Evolutionary conservation across 1,140 invertebrate species (phyloP).

Genomic region (Pogonomyrmex californicus): DNA sequence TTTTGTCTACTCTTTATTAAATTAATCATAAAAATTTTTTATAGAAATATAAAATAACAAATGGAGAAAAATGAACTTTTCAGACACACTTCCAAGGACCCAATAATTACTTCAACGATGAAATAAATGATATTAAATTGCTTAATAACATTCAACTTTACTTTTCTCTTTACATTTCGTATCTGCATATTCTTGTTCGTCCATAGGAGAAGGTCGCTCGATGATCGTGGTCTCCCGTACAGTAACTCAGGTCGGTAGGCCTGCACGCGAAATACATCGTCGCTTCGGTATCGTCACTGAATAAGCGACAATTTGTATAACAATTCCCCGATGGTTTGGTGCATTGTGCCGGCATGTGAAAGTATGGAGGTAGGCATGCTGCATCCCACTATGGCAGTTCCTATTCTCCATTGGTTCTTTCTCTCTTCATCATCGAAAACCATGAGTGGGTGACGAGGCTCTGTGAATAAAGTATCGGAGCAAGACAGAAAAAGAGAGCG

Average conservation of each 20-base stretch:
- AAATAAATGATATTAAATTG: not conserved
- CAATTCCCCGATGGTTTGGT: constrained; percentile 77
- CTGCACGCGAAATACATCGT: constrained; percentile 64
- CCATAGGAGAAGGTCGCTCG: not conserved
- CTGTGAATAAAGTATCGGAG: not conserved
- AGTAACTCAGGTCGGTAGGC: constrained; percentile 50
- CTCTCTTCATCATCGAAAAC: constrained; percentile 54
- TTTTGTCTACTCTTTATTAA: too few relatives aligned
- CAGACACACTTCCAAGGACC: too few relatives aligned
- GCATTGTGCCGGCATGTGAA: constrained; percentile 77
- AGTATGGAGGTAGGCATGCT: constrained; percentile 74
- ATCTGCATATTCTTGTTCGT: not conserved
- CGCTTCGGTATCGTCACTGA: constrained; percentile 68
- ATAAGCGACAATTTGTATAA: constrained; percentile 83
- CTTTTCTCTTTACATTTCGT: not conserved
- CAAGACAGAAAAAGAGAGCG: not conserved
- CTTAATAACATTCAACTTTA: not conserved
- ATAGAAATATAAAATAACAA: too few relatives aligned
- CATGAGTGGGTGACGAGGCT: constrained; percentile 47
- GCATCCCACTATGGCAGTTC: constrained; percentile 64
- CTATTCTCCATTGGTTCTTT: constrained; percentile 38
- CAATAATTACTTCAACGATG: not conserved
- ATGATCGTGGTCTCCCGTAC: not conserved
- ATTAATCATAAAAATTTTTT: too few relatives aligned
- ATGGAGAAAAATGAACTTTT: too few relatives aligned